Base-by-base conservation (phyloP, 2,797 vertebrate genomes). In the Gymnodraco acuticeps region DNA sequence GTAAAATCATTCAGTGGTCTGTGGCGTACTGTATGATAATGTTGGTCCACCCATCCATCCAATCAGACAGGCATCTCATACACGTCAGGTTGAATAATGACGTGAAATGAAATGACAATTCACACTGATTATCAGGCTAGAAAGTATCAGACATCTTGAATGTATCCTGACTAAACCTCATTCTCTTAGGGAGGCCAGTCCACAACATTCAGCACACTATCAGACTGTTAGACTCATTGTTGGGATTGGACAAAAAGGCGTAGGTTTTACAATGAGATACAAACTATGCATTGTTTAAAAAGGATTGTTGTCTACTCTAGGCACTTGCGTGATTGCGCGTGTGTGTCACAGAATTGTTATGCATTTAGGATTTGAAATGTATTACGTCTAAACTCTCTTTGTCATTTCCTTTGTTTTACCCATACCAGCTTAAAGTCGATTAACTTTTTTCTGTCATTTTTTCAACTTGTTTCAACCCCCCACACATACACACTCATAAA, bases 1-100 rank as follows among this genome's bases (percentile, higher is more conserved):
- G 23, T 19, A 27, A 46, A 58, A 63, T 60, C 51, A 41, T 23
- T 47, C 54, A 10, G 17, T 19, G 41, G 58, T 58, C 43, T 0
- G 3, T 60, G 68, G 43, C 10, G 5, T 47, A 46, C 31, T 78
- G 45, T 41, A 51, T 67, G 43, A 50, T 14, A 51, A 55, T 62
- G 50, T 56, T 12, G 51, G 38, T 68, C 50, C 5, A 20, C 54
- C 54, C 20, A 42, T 70, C 15, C 55, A 38, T 64, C 46, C 52
- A 43, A 42, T 43, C 41, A 60, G 47, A 10, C 52, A 46, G 43
- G 43, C 46, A 12, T 43, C 43, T 62, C 42, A 20, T 50, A 45
- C 45, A 14, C 17, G 43, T 46, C 50, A 51, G 20, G 2, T 47
- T 64, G 17, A 64, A 65, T 53, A 65, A 70, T 33, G 9, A 43